Evolutionary conservation across 2,888 invertebrate genomes (phyloP).

Genomic region (Coremacera marginata): DNA sequence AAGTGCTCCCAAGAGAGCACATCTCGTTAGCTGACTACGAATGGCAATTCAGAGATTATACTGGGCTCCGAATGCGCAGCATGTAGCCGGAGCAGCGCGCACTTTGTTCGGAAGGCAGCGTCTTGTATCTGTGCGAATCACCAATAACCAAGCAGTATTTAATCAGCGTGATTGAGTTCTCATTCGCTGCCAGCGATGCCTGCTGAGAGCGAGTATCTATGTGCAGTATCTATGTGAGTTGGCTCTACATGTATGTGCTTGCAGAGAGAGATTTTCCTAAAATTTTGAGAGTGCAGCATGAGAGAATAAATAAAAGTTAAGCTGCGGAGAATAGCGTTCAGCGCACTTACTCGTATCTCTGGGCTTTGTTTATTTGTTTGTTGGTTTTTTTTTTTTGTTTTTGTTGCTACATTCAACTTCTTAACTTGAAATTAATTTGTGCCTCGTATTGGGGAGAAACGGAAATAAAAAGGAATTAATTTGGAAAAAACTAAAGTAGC

Average conservation of each 20-base stretch:
- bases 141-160: conserved; percentile 61
- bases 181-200: conserved; percentile 39
- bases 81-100: conserved; percentile 10
- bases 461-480: conserved; percentile 27
- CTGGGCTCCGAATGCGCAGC: neutral
- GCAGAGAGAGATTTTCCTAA: neutral
- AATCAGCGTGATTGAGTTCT: conserved; percentile 54
- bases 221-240: conserved; percentile 48
- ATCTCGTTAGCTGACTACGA: conserved; percentile 20
- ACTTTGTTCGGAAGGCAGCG: conserved; percentile 21
- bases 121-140: conserved; percentile 36
- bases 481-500: neutral
- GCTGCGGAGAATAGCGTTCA: neutral
- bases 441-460: conserved; percentile 20
- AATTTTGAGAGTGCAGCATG: neutral
- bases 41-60: neutral
- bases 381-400: neutral
- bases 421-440: conserved; percentile 4
- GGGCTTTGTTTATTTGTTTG: neutral
- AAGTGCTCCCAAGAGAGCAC: conserved; percentile 11
- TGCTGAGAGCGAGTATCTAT: conserved; percentile 44
- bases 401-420: conserved; percentile 1
- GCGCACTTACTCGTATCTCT: neutral
- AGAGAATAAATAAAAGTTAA: neutral
- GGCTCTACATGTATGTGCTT: conserved; percentile 32